Evolutionary conservation across 1,140 invertebrate genomes (phyloP).

Genomic region (Helicoverpa armigera): DNA sequence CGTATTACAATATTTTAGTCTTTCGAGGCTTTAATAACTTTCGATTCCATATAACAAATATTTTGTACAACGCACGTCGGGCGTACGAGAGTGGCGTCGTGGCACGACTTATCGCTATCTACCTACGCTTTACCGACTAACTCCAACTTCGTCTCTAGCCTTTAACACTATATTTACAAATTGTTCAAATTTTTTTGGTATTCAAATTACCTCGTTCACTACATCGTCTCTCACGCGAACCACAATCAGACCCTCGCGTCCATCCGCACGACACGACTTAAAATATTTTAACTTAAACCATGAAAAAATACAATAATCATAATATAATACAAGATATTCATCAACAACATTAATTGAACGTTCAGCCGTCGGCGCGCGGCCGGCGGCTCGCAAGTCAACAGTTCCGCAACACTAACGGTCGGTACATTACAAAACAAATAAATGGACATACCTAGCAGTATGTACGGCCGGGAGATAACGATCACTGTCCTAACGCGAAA

Average conservation of each 20-base stretch:
- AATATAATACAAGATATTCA: constrained; percentile 84
- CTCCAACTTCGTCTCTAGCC: constrained; percentile 74
- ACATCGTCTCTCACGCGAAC: constrained; percentile 72
- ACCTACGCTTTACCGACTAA: constrained; percentile 80
- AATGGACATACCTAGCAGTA: constrained; percentile 84
- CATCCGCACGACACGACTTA: constrained; percentile 79
- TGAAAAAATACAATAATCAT: constrained; percentile 85
- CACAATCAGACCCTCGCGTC: constrained; percentile 65
- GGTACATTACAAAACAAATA: constrained; percentile 81
- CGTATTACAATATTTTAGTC: constrained; percentile 85
- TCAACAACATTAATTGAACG: constrained; percentile 84
- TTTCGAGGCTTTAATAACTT: constrained; percentile 82
- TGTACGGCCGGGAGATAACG: constrained; percentile 76
- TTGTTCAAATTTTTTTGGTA: constrained; percentile 86
- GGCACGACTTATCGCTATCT: constrained; percentile 81
- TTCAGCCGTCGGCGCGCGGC: constrained; percentile 67
- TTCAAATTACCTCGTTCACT: constrained; percentile 82
- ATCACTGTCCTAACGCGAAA: constrained; percentile 77
- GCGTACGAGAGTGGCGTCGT: constrained; percentile 80
- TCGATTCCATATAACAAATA: constrained; percentile 84
- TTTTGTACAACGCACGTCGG: constrained; percentile 85
- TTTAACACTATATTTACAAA: constrained; percentile 85
- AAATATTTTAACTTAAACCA: constrained; percentile 83
- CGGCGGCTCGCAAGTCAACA: constrained; percentile 70
- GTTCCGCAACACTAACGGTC: constrained; percentile 78